Conservation (phyloP, 2,797 vertebrate genomes). For the Ctenosaura bakeri region DNA sequence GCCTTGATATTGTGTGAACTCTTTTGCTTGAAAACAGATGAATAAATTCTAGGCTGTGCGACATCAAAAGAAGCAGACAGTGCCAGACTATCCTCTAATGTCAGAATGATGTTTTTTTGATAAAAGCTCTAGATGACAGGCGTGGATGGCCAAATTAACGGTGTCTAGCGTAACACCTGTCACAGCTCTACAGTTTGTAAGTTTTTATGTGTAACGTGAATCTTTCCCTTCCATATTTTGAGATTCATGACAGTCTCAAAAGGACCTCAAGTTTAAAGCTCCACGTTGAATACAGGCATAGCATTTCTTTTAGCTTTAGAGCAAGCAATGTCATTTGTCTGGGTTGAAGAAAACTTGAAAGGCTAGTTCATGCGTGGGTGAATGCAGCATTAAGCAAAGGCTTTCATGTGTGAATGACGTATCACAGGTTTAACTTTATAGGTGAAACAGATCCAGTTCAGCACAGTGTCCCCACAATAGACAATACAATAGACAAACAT, state of each 20-base stretch:
- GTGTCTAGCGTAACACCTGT: conserved; percentile 17
- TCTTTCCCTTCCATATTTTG: not conserved
- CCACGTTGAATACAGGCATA: not conserved
- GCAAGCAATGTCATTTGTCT: not conserved
- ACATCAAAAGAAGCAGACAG: conserved; percentile 56
- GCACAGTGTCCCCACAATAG: too few relatives aligned
- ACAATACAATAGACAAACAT: not conserved
- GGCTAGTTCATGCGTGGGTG: not conserved
- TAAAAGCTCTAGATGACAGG: conserved; percentile 10
- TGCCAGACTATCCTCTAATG: conserved; percentile 33
- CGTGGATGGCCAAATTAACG: not conserved
- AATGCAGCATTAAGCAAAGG: not conserved
- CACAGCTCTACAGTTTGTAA: conserved; percentile 7
- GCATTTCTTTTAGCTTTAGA: not conserved
- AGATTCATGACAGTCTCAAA: not conserved
- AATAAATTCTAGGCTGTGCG: conserved; percentile 7
- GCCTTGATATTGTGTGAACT: conserved; percentile 48
- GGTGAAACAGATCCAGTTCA: not conserved
- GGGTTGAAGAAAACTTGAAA: not conserved
- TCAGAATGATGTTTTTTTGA: conserved; percentile 48
- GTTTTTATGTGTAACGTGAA: not conserved
- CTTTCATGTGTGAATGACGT: not conserved
- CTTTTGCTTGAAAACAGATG: conserved; percentile 48
- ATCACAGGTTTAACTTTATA: not conserved
- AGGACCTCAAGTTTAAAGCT: not conserved